Percentiles rank a stretch among this genome's conserved stretches.
Evolutionary conservation across 2,113 vertebrate genomes (phyloP).

Genomic region (Grantiella picta): DNA sequence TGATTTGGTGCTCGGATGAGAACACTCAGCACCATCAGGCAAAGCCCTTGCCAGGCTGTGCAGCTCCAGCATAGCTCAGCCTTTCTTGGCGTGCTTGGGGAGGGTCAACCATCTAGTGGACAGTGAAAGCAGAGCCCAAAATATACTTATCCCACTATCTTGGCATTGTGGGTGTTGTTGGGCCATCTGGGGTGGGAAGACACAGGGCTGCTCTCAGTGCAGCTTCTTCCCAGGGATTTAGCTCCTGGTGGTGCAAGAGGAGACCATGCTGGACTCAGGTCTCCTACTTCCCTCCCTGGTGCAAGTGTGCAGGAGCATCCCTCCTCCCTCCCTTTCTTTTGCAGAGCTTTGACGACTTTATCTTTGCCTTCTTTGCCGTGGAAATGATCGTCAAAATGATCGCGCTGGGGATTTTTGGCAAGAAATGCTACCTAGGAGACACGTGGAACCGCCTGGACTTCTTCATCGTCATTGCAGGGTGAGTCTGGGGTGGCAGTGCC

Average conservation of each 20-base stretch:
- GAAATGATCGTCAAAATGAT: conserved; percentile 99
- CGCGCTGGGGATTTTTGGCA: conserved; percentile 95
- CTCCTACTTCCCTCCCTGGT: neutral
- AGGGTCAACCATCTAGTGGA: neutral
- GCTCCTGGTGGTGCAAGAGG: neutral
- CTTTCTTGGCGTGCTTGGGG: neutral
- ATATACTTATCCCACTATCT: neutral
- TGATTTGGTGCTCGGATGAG: neutral
- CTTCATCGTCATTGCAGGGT: conserved; percentile 97
- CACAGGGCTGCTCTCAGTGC: rapidly evolving
- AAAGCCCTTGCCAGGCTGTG: neutral
- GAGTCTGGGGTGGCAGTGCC: conserved; percentile 2
- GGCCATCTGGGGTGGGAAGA: neutral
- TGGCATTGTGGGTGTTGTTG: neutral
- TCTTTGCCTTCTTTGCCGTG: conserved; percentile 98
- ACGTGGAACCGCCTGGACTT: conserved; percentile 99
- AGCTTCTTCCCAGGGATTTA: neutral
- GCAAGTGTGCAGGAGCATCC: neutral
- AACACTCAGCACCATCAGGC: rapidly evolving
- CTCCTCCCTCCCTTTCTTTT: neutral
- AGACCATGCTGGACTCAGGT: neutral
- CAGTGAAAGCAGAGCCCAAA: neutral
- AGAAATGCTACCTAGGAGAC: conserved; percentile 97
- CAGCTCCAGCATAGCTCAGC: neutral
- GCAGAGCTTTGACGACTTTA: conserved; percentile 97